Evolutionary conservation across 2,113 vertebrate species (phyloP).

Genomic region (Spilogale gracilis): DNA sequence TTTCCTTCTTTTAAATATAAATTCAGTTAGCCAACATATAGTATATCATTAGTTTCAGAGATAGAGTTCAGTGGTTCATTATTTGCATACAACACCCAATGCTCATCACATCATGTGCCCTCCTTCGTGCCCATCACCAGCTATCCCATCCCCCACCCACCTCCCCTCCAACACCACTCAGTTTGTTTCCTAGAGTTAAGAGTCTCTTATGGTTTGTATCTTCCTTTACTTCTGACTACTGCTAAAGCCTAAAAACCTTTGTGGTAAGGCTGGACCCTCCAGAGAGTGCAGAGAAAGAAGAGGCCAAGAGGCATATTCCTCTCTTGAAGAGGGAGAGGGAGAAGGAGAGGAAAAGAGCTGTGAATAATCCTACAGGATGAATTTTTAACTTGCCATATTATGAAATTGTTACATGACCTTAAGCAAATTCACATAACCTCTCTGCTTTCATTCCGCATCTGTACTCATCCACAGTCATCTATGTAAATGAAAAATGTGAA

Average conservation of each 20-base stretch:
- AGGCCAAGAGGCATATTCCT: neutral
- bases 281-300: neutral
- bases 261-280: neutral
- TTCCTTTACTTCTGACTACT: neutral
- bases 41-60: neutral
- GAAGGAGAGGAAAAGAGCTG: neutral
- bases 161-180: neutral
- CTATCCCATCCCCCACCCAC: neutral
- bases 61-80: neutral
- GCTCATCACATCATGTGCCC: neutral
- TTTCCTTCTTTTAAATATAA: neutral
- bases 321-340: neutral
- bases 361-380: constrained; percentile 4
- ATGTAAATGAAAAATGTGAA: neutral
- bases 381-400: neutral
- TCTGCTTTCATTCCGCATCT: neutral
- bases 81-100: neutral
- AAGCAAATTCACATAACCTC: neutral
- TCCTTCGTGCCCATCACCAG: neutral
- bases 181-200: neutral
- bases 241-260: neutral
- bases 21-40: neutral
- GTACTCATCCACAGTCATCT: neutral
- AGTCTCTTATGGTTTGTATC: neutral
- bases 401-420: neutral